A percentile compares a stretch with the other conserved stretches of the same genome.
Conservation (phyloP, 53 echinoderm and acorn worm genomes). For the Apostichopus leukothele region DNA sequence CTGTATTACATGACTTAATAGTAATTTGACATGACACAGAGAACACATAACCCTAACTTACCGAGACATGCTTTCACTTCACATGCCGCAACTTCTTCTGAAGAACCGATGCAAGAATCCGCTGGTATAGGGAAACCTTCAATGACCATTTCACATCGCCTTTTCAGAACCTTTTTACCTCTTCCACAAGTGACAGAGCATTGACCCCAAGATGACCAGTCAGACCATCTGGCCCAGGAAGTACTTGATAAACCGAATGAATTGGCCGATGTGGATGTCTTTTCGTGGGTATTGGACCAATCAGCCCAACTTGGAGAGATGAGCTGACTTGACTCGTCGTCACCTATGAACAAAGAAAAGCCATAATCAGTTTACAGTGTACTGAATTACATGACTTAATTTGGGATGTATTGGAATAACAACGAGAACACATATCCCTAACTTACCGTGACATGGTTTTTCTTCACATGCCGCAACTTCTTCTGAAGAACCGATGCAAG, state of each 20-base stretch:
- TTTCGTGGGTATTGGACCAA: conserved; percentile 7
- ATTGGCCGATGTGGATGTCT: not conserved
- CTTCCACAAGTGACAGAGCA: conserved; percentile 48
- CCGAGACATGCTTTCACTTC: not conserved
- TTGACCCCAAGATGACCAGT: conserved; percentile 50
- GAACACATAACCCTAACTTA: not conserved
- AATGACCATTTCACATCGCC: conserved; percentile 49
- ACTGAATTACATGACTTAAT: too few relatives aligned
- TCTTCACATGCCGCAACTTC: not conserved
- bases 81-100: not conserved
- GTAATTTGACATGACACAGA: too few relatives aligned
- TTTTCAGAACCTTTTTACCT: conserved; percentile 27
- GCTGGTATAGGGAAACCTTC: not conserved
- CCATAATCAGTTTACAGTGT: too few relatives aligned
- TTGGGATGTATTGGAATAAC: too few relatives aligned
- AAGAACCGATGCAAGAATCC: conserved; percentile 17
- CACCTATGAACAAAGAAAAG: too few relatives aligned
- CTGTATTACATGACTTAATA: too few relatives aligned
- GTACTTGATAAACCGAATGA: not conserved
- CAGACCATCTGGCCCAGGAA: conserved; percentile 40
- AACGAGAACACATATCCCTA: too few relatives aligned
- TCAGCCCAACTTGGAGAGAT: conserved; percentile 35
- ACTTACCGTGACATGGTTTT: conserved; percentile 3
- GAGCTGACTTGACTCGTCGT: not conserved
- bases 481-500: conserved; percentile 27